Percentiles rank a stretch among this genome's conserved stretches.
These are phyloP conservation scores for Notarius quadriscutis DNA, from an alignment of 2,113 vertebrate species.

Conservation along the genomic window DNA sequence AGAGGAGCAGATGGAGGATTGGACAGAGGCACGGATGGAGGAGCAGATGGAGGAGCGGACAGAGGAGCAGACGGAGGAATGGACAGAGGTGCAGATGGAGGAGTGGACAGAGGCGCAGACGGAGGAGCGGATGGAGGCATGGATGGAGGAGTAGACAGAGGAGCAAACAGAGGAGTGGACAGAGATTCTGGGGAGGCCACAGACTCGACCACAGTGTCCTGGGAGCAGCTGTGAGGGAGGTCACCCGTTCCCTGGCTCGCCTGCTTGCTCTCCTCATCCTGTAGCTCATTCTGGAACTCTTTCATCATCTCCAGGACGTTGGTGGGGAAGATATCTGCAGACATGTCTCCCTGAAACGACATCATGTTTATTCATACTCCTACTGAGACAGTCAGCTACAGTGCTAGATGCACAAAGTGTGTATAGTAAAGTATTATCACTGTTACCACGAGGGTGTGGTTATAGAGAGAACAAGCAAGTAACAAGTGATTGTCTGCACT, in stretches of 20 bases:
- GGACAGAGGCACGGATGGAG: no score
- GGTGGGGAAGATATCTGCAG: slow-evolving; percentile 60
- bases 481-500: background rate
- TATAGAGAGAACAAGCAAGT: background rate
- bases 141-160: no score
- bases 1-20: no score
- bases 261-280: slow-evolving; percentile 58
- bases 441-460: background rate
- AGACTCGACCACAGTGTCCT: background rate
- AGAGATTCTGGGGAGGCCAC: slow-evolving; percentile 28
- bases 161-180: no score
- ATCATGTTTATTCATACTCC: slow-evolving; percentile 40
- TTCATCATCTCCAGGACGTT: slow-evolving; percentile 85
- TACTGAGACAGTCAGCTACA: background rate
- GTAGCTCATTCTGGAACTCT: slow-evolving; percentile 67
- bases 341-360: slow-evolving; percentile 74
- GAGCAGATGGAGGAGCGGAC: no score
- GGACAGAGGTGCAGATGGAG: no score
- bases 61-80: no score
- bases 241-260: slow-evolving; percentile 51
- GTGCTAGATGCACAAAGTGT: background rate
- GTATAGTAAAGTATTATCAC: background rate
- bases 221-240: slow-evolving; percentile 37
- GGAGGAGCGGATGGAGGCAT: slow-evolving; percentile 21
- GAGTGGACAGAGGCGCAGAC: background rate